These are phyloP conservation scores for Calephelis nemesis DNA, from an alignment of 1,140 invertebrate species.

Conservation along the genomic window DNA sequence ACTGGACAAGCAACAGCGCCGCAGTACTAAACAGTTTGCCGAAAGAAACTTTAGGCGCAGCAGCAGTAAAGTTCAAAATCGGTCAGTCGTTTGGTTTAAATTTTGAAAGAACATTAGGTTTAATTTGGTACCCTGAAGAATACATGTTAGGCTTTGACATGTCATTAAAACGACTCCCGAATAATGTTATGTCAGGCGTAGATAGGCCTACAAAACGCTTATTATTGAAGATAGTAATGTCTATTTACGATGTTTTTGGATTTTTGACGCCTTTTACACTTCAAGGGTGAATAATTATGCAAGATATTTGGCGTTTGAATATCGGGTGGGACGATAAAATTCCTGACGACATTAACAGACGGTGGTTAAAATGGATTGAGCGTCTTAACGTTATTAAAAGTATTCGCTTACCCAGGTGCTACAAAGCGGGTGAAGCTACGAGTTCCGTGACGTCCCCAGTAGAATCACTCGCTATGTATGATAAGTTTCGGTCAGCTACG, in stretches of 20 bases:
- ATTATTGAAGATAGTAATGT: constrained; percentile 37
- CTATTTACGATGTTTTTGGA: constrained; percentile 3
- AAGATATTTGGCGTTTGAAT: too few relatives aligned
- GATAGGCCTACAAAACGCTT: constrained; percentile 34
- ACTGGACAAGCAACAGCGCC: constrained; percentile 32
- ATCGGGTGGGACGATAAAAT: constrained; percentile 55
- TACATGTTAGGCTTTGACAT: constrained; percentile 24
- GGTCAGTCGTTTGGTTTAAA: constrained; percentile 1
- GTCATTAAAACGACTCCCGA: constrained; percentile 24
- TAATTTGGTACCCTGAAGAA: constrained; percentile 36
- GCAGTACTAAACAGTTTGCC: constrained; percentile 27
- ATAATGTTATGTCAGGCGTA: constrained; percentile 25
- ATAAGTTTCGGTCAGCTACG: background rate
- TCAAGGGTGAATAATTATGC: too few relatives aligned
- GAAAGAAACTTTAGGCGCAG: constrained; percentile 21
- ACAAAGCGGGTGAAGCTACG: background rate
- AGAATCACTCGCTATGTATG: background rate
- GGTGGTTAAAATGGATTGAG: constrained; percentile 30
- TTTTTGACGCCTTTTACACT: constrained; percentile 48
- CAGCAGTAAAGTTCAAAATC: constrained; percentile 25
- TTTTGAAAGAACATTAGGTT: constrained; percentile 30
- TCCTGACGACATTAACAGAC: constrained; percentile 17
- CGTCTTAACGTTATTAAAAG: constrained; percentile 15
- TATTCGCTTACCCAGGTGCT: constrained; percentile 25
- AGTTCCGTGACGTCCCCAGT: background rate